Conservation (phyloP, 2,113 vertebrate genomes). For the Chaetorhynchus papuensis region DNA sequence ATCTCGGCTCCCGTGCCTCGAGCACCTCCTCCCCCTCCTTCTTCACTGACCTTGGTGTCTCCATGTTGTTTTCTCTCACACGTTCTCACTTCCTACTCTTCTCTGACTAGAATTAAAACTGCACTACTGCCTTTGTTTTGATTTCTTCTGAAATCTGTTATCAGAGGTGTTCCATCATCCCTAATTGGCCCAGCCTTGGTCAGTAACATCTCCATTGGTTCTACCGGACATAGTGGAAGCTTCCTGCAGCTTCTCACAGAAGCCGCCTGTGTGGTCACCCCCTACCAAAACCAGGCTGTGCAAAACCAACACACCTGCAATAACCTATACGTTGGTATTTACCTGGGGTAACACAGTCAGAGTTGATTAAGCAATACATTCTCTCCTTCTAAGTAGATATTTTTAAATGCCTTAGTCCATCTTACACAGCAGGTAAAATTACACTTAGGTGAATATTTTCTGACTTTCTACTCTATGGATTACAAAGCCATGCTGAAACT, state of each 20-base stretch:
- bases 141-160: not conserved
- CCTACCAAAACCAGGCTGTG: not conserved
- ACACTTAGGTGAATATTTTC: not conserved
- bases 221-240: not conserved
- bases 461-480: not conserved
- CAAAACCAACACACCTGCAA: not conserved
- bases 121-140: too few species aligned
- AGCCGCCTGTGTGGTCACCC: not conserved
- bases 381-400: not conserved
- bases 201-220: not conserved
- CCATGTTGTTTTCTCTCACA: not conserved
- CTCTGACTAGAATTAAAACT: not conserved
- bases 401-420: not conserved
- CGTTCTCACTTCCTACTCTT: not conserved
- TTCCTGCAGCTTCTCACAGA: not conserved
- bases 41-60: not conserved
- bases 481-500: not conserved
- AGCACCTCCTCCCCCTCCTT: not conserved
- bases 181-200: not conserved
- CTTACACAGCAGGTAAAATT: not conserved
- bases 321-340: not conserved
- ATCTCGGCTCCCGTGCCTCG: accelerated
- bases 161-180: not conserved
- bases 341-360: not conserved
- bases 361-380: not conserved